Percentiles rank a stretch among this genome's conserved stretches.
These are phyloP conservation scores for Toxonevra muliebris DNA, from an alignment of 2,888 invertebrate genomes.

Conservation along the genomic window DNA sequence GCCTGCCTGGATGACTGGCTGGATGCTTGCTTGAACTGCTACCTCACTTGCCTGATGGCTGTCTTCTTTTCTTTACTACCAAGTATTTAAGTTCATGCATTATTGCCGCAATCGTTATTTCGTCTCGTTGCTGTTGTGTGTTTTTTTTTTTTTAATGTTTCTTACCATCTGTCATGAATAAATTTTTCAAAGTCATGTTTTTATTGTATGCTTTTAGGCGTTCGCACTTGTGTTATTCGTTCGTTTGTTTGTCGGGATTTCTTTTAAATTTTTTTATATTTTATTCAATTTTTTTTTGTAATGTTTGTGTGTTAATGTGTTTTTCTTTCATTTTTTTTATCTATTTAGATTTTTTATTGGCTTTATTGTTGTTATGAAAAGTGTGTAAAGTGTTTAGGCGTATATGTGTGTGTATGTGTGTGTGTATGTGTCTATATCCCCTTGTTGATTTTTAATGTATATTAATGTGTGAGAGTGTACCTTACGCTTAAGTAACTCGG, in stretches of 20 bases:
- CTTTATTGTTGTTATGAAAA: neutral
- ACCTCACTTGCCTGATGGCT: no score
- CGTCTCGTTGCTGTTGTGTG: no score
- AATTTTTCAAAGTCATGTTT: neutral
- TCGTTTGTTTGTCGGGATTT: neutral
- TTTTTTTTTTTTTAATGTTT: neutral
- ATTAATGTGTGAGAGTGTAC: no score
- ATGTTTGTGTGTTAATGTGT: neutral
- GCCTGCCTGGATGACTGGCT: no score
- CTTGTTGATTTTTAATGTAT: no score
- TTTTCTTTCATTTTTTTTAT: neutral
- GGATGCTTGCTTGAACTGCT: no score
- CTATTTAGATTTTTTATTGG: slow-evolving; percentile 1
- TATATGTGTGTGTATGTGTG: neutral
- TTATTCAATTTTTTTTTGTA: neutral
- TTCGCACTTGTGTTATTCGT: neutral
- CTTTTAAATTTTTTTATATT: neutral
- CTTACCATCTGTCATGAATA: neutral
- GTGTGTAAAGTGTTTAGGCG: neutral
- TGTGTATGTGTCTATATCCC: no score
- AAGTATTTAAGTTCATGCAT: no score
- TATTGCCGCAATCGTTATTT: no score
- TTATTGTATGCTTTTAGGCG: neutral
- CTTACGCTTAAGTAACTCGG: no score
- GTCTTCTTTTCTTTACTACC: no score